phyloP scores from a whole-genome alignment of 2,797 vertebrate genomes.

The Hylomyscus alleni region DNA sequence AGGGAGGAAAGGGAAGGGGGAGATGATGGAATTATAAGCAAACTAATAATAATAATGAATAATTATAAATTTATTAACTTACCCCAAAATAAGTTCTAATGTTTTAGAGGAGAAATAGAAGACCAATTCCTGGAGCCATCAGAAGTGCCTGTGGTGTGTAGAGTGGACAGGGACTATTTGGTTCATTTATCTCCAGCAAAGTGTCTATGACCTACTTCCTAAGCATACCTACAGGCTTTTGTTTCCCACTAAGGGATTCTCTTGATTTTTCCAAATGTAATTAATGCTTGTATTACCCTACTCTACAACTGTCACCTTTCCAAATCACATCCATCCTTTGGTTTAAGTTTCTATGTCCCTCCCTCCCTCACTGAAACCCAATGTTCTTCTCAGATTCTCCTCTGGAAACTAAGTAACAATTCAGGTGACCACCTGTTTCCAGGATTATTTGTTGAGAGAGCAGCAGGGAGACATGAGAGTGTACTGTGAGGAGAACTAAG shows the following conservation, averaged over 20 bases:
- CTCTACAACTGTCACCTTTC: background rate
- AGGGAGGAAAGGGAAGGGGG: background rate
- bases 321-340: background rate
- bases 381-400: background rate
- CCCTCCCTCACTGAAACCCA: background rate
- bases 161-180: background rate
- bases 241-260: background rate
- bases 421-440: background rate
- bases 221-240: background rate
- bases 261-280: constrained; percentile 1
- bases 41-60: background rate
- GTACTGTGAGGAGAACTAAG: background rate
- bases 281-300: background rate
- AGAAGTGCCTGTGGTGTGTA: background rate
- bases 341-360: background rate
- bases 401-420: background rate
- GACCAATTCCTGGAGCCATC: background rate
- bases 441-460: background rate
- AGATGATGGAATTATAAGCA: background rate
- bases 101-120: constrained; percentile 6
- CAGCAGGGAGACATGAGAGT: background rate
- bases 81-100: background rate
- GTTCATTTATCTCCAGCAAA: background rate
- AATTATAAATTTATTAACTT: background rate
- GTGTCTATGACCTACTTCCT: background rate